These are phyloP conservation scores for Eupithecia dodoneata DNA, from an alignment of 2,888 invertebrate species.

Conservation along the genomic window DNA sequence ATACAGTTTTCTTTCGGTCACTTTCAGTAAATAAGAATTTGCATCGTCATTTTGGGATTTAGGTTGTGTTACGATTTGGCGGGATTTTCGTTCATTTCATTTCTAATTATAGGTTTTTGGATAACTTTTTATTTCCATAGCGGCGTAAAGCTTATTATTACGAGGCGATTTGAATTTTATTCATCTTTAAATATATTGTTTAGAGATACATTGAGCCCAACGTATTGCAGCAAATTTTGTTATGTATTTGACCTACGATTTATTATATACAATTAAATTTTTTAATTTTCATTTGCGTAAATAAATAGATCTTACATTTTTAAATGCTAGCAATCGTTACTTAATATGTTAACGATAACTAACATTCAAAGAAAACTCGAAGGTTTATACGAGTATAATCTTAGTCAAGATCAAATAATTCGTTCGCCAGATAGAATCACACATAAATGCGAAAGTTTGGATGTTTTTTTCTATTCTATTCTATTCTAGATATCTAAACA, in stretches of 20 bases:
- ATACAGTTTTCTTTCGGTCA: conserved; percentile 72
- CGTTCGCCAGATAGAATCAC: not conserved
- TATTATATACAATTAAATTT: too few species aligned
- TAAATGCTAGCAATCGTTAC: too few species aligned
- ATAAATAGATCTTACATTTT: too few species aligned
- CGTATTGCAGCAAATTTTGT: not conserved
- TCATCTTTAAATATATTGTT: not conserved
- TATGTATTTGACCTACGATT: not conserved
- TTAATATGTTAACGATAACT: too few species aligned
- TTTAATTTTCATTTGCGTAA: too few species aligned
- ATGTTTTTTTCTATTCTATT: too few species aligned
- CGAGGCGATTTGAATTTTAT: not conserved
- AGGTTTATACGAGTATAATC: not conserved
- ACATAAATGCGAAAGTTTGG: too few species aligned
- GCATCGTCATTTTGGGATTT: conserved; percentile 77
- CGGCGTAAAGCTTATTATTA: not conserved
- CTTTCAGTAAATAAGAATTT: conserved; percentile 74
- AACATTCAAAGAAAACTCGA: not conserved
- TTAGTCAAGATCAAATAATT: not conserved
- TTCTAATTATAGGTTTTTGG: conserved; percentile 38
- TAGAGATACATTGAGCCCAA: not conserved
- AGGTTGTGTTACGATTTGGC: not conserved
- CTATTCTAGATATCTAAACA: too few species aligned
- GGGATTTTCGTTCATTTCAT: conserved; percentile 42
- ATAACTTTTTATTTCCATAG: not conserved